Evolutionary conservation across 2,113 vertebrate genomes (phyloP).

Genomic region (Prinia subflava): DNA sequence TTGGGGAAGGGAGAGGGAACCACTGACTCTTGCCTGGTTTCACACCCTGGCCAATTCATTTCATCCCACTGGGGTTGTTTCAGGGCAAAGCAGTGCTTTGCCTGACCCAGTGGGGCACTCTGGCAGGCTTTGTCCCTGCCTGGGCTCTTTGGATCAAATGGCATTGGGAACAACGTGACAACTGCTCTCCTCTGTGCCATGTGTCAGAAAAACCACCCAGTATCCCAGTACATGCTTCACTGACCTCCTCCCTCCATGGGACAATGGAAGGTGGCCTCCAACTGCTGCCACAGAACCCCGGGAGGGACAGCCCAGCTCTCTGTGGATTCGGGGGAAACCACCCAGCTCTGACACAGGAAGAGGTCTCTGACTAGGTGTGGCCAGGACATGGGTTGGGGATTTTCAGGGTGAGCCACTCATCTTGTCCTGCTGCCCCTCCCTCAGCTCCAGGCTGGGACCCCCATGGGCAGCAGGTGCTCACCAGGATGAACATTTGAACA

Average conservation of each 20-base stretch:
- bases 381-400: not conserved
- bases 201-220: not conserved
- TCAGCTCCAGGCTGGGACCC: not conserved
- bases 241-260: not conserved
- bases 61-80: not conserved
- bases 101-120: not conserved
- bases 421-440: not conserved
- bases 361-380: not conserved
- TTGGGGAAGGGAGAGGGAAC: not conserved
- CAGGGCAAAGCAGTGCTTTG: not conserved
- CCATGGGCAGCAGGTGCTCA: not conserved
- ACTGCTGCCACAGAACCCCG: not conserved
- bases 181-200: not conserved
- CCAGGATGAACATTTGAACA: accelerated
- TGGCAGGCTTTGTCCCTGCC: not conserved
- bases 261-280: not conserved
- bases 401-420: not conserved
- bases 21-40: not conserved
- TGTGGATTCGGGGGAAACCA: not conserved
- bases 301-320: not conserved
- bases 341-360: not conserved
- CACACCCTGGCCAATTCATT: not conserved
- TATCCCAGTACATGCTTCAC: not conserved
- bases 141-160: not conserved
- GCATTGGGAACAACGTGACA: accelerated